Evolutionary conservation across 1,140 invertebrate species (phyloP).

Genomic region (Bombus ignitus): DNA sequence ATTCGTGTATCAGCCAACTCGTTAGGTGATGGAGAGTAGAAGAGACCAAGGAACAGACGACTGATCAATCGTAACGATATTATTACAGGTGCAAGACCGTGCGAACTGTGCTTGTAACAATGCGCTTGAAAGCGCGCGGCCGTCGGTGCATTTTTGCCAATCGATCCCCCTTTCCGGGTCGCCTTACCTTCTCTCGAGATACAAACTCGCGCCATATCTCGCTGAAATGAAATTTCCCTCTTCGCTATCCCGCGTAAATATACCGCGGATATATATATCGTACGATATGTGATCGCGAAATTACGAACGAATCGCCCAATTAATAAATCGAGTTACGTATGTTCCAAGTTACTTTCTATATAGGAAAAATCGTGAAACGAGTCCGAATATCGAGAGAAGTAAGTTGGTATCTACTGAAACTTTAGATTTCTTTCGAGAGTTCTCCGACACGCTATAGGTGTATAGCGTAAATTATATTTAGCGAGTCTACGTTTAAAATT

Average conservation of each 20-base stretch:
- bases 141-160: constrained; percentile 22
- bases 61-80: constrained; percentile 64
- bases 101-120: constrained; percentile 81
- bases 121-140: constrained; percentile 21
- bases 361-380: neutral
- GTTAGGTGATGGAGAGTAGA: constrained; percentile 67
- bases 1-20: constrained; percentile 36
- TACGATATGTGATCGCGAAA: neutral
- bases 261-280: neutral
- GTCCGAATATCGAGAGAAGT: constrained; percentile 15
- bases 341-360: neutral
- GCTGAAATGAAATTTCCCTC: neutral
- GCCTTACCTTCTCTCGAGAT: constrained; percentile 21
- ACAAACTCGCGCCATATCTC: neutral
- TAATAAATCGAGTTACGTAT: neutral
- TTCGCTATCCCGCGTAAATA: neutral
- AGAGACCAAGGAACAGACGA: constrained; percentile 71
- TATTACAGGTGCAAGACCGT: constrained; percentile 70
- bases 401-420: constrained; percentile 1
- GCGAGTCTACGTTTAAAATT: neutral
- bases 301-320: neutral
- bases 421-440: neutral
- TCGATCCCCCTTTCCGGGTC: constrained; percentile 18
- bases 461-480: neutral
- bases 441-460: too few species aligned